Conservation (phyloP, 1,140 invertebrate species). For the Drosophila kepulauana region DNA sequence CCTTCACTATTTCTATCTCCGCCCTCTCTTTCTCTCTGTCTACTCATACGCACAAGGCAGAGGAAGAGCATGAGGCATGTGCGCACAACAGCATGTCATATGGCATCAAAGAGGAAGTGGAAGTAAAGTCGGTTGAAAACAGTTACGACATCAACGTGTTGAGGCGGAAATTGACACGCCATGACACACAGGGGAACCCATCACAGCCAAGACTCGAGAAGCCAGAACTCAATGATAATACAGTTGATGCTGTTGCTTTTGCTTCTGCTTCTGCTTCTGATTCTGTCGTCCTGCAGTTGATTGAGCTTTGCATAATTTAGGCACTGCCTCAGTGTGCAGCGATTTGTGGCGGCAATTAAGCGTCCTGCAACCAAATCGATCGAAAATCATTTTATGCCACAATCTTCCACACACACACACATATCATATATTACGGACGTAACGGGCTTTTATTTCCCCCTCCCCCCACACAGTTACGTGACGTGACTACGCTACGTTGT, state of each 20-base stretch:
- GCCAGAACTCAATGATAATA: conserved; percentile 5
- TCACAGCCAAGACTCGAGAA: not conserved
- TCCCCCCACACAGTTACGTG: conserved; percentile 23
- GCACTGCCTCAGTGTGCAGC: conserved; percentile 21
- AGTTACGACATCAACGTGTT: conserved; percentile 69
- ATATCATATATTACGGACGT: conserved; percentile 10
- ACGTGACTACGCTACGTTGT: conserved; percentile 21
- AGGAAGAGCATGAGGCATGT: conserved; percentile 20
- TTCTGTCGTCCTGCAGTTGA: conserved; percentile 44
- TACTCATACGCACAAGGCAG: not conserved
- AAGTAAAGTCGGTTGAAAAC: conserved; percentile 46
- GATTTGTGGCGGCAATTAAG: conserved; percentile 60
- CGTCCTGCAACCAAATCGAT: conserved; percentile 47
- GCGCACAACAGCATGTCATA: conserved; percentile 58
- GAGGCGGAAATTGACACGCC: conserved; percentile 74
- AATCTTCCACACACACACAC: conserved; percentile 1
- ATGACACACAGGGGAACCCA: conserved; percentile 16
- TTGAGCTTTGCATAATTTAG: conserved; percentile 72
- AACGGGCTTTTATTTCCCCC: not conserved
- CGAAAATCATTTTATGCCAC: conserved; percentile 37
- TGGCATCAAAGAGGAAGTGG: conserved; percentile 57
- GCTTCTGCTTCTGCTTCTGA: no score
- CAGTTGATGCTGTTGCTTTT: no score
- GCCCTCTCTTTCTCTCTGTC: conserved; percentile 3
- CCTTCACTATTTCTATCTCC: not conserved